Conservation (phyloP, 2,888 invertebrate species). For the Cataglyphis albicans region DNA sequence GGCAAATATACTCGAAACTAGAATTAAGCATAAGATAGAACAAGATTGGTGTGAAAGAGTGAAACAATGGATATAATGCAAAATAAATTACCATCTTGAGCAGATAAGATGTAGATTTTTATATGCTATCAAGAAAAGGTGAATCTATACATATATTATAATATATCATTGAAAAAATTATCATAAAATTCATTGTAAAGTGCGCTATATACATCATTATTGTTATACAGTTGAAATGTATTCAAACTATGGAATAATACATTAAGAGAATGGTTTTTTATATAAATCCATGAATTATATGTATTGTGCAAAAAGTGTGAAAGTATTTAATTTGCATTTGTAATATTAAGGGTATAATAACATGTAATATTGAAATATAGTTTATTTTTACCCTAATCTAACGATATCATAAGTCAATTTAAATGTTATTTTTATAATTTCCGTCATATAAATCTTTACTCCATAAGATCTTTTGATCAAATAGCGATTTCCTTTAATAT, state of each 20-base stretch:
- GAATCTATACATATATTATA: background rate
- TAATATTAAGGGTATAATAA: conserved; percentile 62
- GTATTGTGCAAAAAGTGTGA: background rate
- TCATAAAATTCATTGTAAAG: conserved; percentile 4
- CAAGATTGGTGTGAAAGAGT: background rate
- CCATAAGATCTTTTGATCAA: background rate
- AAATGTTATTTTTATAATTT: background rate
- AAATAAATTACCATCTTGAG: background rate
- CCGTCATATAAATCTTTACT: background rate
- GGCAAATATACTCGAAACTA: conserved; percentile 98
- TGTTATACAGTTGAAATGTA: conserved; percentile 11
- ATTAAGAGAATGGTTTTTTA: conserved; percentile 14
- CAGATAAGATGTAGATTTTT: conserved; percentile 12
- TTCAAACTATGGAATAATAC: background rate
- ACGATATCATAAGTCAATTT: background rate
- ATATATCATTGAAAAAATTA: conserved; percentile 4
- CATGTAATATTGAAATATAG: conserved; percentile 65
- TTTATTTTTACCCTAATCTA: conserved; percentile 60
- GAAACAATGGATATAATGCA: conserved; percentile 7
- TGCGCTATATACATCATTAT: background rate
- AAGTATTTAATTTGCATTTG: conserved; percentile 53
- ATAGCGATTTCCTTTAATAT: background rate
- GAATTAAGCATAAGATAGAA: conserved; percentile 60
- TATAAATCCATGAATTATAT: background rate
- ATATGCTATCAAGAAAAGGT: background rate